Conservation (phyloP, 2,113 vertebrate genomes). For the Cyanoramphus novaezelandiae region DNA sequence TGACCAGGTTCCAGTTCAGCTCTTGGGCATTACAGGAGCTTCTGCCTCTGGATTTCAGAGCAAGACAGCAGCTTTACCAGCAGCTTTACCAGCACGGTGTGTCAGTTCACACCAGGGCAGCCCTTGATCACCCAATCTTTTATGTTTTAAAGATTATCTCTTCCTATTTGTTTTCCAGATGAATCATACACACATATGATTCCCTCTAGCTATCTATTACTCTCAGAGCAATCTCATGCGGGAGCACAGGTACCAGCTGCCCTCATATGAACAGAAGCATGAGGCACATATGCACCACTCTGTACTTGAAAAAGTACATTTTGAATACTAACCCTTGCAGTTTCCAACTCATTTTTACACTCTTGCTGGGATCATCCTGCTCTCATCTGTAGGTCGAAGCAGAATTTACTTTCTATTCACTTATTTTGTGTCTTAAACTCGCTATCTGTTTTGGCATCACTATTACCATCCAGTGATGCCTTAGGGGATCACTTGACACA, state of each 20-base stretch:
- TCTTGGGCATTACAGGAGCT: neutral
- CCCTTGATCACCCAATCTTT: neutral
- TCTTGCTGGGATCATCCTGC: neutral
- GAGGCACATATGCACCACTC: rapidly evolving
- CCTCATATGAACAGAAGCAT: neutral
- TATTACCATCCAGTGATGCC: too few species aligned
- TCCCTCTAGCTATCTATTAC: neutral
- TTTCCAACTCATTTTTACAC: too few species aligned
- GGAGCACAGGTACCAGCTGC: neutral
- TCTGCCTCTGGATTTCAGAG: too few species aligned
- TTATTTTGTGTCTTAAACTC: neutral
- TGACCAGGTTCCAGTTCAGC: neutral
- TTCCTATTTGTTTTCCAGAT: neutral
- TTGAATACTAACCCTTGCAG: neutral
- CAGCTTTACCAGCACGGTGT: neutral
- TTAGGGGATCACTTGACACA: neutral
- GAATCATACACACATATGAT: neutral
- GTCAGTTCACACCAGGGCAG: neutral
- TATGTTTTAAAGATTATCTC: neutral
- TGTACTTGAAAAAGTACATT: neutral
- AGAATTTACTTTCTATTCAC: neutral
- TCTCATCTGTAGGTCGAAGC: neutral
- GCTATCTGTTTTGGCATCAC: neutral
- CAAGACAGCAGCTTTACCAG: neutral
- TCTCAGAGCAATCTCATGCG: neutral